These are phyloP conservation scores for Bufo bufo DNA, from an alignment of 2,113 vertebrate genomes.

Conservation along the genomic window DNA sequence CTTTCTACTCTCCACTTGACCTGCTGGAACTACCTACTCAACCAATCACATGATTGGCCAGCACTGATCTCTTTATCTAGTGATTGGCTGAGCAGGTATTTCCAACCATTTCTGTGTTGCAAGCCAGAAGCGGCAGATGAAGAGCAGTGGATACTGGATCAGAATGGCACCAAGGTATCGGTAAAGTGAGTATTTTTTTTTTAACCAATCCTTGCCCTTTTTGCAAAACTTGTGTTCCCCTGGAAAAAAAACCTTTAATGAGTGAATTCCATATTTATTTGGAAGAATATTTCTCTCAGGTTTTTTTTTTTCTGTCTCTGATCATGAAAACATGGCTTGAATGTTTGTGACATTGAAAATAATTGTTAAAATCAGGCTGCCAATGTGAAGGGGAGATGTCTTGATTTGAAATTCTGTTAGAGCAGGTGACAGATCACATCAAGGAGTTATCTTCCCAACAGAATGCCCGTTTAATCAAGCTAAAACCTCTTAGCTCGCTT, in stretches of 20 bases:
- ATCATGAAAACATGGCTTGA: slow-evolving; percentile 9
- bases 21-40: too few species aligned
- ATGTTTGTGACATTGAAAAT: slow-evolving; percentile 36
- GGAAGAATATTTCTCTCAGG: neutral
- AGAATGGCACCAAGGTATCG: too few species aligned
- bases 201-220: too few species aligned
- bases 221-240: too few species aligned
- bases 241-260: neutral
- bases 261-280: neutral
- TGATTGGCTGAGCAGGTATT: too few species aligned
- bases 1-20: too few species aligned
- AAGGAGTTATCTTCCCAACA: slow-evolving; percentile 29
- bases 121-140: too few species aligned
- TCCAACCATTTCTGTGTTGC: too few species aligned
- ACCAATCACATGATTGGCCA: too few species aligned
- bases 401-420: slow-evolving; percentile 43
- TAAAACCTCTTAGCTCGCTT: slow-evolving; percentile 51
- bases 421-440: slow-evolving; percentile 40
- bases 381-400: slow-evolving; percentile 20
- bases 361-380: slow-evolving; percentile 27
- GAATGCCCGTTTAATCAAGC: slow-evolving; percentile 51
- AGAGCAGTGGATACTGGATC: too few species aligned
- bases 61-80: too few species aligned
- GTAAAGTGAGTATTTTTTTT: too few species aligned
- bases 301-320: neutral